Evolutionary conservation across 2,797 vertebrate genomes (phyloP).

Genomic region (Columba guinea): DNA sequence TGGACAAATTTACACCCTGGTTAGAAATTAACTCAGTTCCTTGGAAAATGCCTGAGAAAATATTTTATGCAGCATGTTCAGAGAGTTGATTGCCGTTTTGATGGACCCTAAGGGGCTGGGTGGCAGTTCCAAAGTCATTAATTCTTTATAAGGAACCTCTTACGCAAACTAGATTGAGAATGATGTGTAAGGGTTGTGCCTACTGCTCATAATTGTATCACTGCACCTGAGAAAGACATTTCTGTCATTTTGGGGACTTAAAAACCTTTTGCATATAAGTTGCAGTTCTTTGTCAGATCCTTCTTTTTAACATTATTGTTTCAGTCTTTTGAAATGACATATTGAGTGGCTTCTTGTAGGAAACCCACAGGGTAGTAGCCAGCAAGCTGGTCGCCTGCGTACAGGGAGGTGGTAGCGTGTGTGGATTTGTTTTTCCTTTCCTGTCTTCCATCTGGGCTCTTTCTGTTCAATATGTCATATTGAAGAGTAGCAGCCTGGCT

Average conservation of each 20-base stretch:
- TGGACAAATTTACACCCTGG: background rate
- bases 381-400: background rate
- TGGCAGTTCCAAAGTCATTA: slow-evolving; percentile 23
- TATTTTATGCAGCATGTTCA: background rate
- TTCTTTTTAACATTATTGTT: background rate
- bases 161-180: background rate
- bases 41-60: slow-evolving; percentile 1
- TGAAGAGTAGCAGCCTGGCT: background rate
- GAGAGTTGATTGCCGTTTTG: slow-evolving; percentile 1
- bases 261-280: background rate
- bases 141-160: slow-evolving; percentile 24
- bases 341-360: background rate
- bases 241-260: background rate
- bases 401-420: background rate
- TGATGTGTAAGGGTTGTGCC: background rate
- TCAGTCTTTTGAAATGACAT: background rate
- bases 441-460: slow-evolving; percentile 33
- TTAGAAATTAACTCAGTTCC: background rate
- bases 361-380: background rate
- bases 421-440: background rate
- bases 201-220: fast-evolving
- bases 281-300: background rate
- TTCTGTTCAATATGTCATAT: slow-evolving; percentile 1
- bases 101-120: slow-evolving; percentile 11
- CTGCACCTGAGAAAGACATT: background rate